Evolutionary conservation across 1,140 invertebrate species (phyloP), one percentile per base, ranked within the genome.

Genomic region (Magallana gigas): DNA sequence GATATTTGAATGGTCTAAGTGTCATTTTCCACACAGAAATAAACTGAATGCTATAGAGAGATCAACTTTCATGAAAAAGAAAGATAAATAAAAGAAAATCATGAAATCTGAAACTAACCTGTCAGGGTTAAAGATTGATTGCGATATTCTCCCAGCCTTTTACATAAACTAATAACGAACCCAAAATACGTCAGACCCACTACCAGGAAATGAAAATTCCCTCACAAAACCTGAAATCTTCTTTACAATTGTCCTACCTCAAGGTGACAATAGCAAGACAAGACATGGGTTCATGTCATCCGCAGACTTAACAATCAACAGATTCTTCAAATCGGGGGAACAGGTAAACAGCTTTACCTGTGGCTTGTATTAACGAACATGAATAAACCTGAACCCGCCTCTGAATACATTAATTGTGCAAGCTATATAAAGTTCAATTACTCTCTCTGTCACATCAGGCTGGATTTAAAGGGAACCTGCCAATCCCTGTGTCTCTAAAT

Each of bases 351-450:
- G 36, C 11, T 9, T 76, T 76, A 76, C 68, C 68, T 76, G 68
- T 76, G 68, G 23, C 23, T 29, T 76, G 68, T 29, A 76, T 23
- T 23, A 36, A 29, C 14, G 36, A 12, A 76, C 68, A 29, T 71
- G 18, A 71, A 71, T 71, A 18, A 76, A 76, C 29, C 23, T 76
- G 68, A 76, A 29, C 68, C 23, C 9, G 23, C 23, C 68, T 12
- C 23, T 76, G 68, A 76, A 76, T 76, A 76, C 12, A 76, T 76
- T 76, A 76, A 76, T 76, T 76, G 68, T 76, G 12, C 68, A 76
- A 29, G 23, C 68, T 76, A 29, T 76, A 76, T 76, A 76, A 76
- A 76, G 18, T 76, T 36, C 18, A 76, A 76, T 76, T 76, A 76
- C 68, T 76, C 68, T 76, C 68, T 29, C 0, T 76, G 18, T 29